Conservation (phyloP, 1,140 invertebrate species). For the Cherax destructor region DNA sequence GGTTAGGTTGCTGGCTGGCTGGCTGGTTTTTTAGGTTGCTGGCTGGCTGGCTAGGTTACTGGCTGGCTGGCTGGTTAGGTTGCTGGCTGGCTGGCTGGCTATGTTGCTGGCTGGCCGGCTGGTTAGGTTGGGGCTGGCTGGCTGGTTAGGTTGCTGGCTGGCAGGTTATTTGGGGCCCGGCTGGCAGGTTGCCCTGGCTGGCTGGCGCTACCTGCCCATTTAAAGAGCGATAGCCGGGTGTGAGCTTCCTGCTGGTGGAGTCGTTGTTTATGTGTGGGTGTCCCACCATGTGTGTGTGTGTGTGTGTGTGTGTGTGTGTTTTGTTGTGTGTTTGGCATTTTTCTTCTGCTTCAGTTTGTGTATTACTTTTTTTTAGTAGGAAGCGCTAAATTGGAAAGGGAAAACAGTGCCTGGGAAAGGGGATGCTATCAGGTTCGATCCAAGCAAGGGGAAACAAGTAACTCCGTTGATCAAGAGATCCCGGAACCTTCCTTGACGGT, state of each 20-base stretch:
- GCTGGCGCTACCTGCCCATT: slow-evolving; percentile 25
- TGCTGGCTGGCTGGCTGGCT: slow-evolving; percentile 22
- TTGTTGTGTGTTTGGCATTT: slow-evolving; percentile 3
- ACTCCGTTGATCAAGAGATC: no score
- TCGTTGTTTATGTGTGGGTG: not conserved
- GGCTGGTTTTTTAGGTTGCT: not conserved
- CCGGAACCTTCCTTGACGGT: no score
- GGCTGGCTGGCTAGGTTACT: slow-evolving; percentile 4
- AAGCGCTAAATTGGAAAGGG: no score
- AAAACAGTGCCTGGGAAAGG: no score
- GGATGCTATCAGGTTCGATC: no score
- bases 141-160: not conserved
- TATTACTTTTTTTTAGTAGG: no score
- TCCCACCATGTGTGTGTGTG: slow-evolving; percentile 4
- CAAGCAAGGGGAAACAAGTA: no score
- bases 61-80: slow-evolving; percentile 16
- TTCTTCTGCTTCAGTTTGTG: no score
- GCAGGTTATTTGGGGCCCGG: slow-evolving; percentile 6
- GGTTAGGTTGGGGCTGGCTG: not conserved
- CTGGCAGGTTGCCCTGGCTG: slow-evolving; percentile 23
- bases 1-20: not conserved
- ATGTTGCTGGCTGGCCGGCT: not conserved
- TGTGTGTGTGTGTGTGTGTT: slow-evolving; percentile 40
- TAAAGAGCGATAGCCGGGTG: slow-evolving; percentile 36
- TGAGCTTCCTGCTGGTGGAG: slow-evolving; percentile 3